A percentile compares a stretch with the other conserved stretches of the same genome.
Conservation (phyloP, 1,140 invertebrate species). For the Megalonaias nervosa region DNA sequence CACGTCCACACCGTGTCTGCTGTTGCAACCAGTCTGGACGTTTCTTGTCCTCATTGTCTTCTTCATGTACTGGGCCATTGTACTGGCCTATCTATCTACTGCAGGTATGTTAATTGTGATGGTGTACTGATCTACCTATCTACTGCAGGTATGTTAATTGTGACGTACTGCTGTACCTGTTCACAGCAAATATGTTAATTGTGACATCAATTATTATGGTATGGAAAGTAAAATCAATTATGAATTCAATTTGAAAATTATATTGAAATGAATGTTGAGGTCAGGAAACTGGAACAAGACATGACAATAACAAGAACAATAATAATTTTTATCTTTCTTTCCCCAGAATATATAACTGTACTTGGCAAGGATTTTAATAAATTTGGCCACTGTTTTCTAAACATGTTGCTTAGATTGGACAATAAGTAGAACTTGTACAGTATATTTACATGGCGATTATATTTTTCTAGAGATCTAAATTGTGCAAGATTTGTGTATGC, state of each 20-base stretch:
- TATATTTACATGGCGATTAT: no score
- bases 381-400: no score
- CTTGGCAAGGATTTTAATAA: no score
- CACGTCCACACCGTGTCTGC: conserved; percentile 85
- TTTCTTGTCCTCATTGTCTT: conserved; percentile 85
- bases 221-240: background rate
- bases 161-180: no score
- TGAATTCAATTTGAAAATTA: background rate
- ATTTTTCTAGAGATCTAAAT: no score
- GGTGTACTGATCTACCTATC: no score
- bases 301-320: no score
- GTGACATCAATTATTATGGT: conserved; percentile 24
- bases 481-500: no score
- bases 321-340: no score
- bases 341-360: no score
- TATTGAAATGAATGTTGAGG: background rate
- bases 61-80: conserved; percentile 87
- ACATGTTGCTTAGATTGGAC: no score
- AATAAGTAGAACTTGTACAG: no score
- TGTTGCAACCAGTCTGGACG: conserved; percentile 90
- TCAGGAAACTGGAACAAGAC: background rate
- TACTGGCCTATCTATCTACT: conserved; percentile 82
- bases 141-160: conserved; percentile 43
- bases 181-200: background rate
- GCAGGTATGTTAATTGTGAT: conserved; percentile 65